These are phyloP conservation scores for Drosophila anomelani DNA, from an alignment of 2,888 invertebrate species.

Conservation along the genomic window DNA sequence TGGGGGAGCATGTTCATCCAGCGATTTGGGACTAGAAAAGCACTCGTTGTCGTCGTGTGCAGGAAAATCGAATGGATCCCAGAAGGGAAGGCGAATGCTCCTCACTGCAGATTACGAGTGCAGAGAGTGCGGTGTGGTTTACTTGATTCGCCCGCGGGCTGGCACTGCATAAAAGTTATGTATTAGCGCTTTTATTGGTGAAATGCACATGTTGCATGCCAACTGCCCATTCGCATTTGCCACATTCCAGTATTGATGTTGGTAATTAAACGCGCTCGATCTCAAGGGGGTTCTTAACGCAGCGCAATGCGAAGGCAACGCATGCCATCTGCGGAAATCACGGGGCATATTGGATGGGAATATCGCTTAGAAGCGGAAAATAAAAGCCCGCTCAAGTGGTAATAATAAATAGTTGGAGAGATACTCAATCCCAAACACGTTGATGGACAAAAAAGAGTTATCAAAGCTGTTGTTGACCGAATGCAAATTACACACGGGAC, in stretches of 20 bases:
- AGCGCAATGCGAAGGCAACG: conserved; percentile 9
- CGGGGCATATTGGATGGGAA: conserved; percentile 17
- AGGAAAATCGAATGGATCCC: conserved; percentile 29
- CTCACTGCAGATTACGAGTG: conserved; percentile 37
- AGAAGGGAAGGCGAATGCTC: conserved; percentile 4
- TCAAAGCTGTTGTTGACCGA: conserved; percentile 58
- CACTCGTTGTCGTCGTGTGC: conserved; percentile 24
- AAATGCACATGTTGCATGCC: conserved; percentile 75
- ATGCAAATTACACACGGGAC: conserved; percentile 48
- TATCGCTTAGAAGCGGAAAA: conserved; percentile 25
- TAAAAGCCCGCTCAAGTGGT: conserved; percentile 20
- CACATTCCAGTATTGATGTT: conserved; percentile 33
- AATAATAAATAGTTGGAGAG: conserved; percentile 25
- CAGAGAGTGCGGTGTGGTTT: conserved; percentile 11
- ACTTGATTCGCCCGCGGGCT: conserved; percentile 41
- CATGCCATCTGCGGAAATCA: conserved; percentile 33
- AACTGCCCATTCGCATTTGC: conserved; percentile 50
- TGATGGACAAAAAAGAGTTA: conserved; percentile 61
- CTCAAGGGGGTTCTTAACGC: conserved; percentile 18
- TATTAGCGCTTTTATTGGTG: conserved; percentile 72
- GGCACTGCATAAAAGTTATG: conserved; percentile 41
- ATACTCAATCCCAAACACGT: not conserved
- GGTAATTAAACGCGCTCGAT: conserved; percentile 36
- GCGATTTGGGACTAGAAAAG: conserved; percentile 17
- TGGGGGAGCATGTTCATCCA: conserved; percentile 25